Percentiles rank a stretch among this genome's conserved stretches.
Conservation (phyloP, 2,797 vertebrate species). For the Sarcoramphus papa region DNA sequence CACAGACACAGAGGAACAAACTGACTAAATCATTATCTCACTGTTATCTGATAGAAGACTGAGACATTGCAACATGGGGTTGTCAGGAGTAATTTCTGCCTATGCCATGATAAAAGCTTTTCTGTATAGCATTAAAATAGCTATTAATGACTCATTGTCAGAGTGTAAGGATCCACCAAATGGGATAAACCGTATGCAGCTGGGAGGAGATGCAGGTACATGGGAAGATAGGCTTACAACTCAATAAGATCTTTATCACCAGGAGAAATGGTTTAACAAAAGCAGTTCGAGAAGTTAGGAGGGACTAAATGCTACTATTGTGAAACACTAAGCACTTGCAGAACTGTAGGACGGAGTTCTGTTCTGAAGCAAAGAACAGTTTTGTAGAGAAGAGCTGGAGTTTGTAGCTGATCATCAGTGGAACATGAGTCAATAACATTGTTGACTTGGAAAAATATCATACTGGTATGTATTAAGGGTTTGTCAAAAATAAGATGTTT, state of each 20-base stretch:
- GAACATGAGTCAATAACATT: not conserved
- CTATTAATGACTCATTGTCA: slow-evolving; percentile 17
- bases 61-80: not conserved
- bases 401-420: not conserved
- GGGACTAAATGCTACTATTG: not conserved
- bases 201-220: not conserved
- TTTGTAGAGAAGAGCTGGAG: not conserved
- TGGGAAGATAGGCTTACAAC: not conserved
- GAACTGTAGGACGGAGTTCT: not conserved
- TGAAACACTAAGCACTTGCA: not conserved
- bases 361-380: not conserved
- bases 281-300: not conserved
- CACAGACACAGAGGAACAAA: not conserved
- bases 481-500: not conserved
- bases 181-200: not conserved
- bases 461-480: not conserved
- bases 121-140: not conserved
- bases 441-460: not conserved
- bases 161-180: not conserved
- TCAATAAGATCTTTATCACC: not conserved
- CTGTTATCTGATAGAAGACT: not conserved
- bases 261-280: not conserved
- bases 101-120: not conserved
- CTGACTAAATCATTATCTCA: not conserved
- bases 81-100: slow-evolving; percentile 7